These are phyloP conservation scores for Oncorhynchus nerka DNA, from an alignment of 2,113 vertebrate species.

Conservation along the genomic window DNA sequence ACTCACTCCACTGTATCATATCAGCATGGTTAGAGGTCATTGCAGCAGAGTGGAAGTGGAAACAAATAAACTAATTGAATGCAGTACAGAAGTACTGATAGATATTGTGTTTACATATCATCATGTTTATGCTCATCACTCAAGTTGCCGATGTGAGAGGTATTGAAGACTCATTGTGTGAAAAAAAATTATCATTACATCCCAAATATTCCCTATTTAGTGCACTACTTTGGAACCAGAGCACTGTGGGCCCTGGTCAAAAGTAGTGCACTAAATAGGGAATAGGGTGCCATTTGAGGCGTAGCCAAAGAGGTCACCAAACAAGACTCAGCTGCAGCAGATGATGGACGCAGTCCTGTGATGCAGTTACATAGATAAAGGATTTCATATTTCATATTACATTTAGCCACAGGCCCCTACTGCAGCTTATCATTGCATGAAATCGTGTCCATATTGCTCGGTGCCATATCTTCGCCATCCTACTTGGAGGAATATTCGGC, in stretches of 20 bases:
- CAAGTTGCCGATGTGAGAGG: background rate
- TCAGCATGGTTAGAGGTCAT: background rate
- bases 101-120: no score
- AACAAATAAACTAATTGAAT: no score
- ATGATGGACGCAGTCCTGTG: conserved; percentile 52
- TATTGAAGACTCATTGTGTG: background rate
- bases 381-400: conserved; percentile 78
- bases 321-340: conserved; percentile 37
- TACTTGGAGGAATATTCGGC: conserved; percentile 60
- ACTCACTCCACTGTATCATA: background rate
- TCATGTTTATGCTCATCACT: no score
- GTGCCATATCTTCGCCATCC: conserved; percentile 67
- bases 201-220: no score
- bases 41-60: no score
- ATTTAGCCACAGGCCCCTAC: conserved; percentile 68
- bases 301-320: background rate
- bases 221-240: no score
- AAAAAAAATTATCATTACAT: background rate
- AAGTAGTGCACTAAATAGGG: no score
- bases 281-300: no score
- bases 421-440: conserved; percentile 75
- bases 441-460: conserved; percentile 76
- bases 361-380: conserved; percentile 71
- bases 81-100: no score
- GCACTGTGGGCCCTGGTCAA: no score